Percentiles rank a stretch among this genome's conserved stretches.
phyloP scores from a whole-genome alignment of 53 echinoderm and acorn worm species.

The Patiria pectinifera region DNA sequence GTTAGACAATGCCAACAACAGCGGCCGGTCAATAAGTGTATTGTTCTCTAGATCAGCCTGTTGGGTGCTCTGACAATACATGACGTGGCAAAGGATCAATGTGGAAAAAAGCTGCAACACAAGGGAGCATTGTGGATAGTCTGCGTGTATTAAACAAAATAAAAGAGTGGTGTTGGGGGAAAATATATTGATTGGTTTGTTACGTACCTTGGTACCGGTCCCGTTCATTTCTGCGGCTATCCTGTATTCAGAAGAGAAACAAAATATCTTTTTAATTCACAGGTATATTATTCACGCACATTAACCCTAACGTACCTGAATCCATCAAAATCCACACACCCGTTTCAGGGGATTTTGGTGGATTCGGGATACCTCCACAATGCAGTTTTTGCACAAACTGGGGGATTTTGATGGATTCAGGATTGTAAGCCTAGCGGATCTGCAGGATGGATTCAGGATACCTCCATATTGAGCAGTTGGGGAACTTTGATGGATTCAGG shows the following conservation, averaged over 20 bases:
- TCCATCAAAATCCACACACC: no score
- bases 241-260: slow-evolving; percentile 2
- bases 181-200: slow-evolving; percentile 29
- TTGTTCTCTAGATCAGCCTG: neutral
- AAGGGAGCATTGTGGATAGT: slow-evolving; percentile 4
- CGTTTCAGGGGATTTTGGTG: no score
- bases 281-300: neutral
- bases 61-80: neutral
- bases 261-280: neutral
- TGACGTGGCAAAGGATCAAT: neutral
- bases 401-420: no score
- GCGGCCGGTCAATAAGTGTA: neutral
- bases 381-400: no score
- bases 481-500: no score
- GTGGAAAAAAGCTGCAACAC: neutral
- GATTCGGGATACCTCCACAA: no score
- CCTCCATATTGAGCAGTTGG: no score
- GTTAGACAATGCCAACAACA: neutral
- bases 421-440: no score
- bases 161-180: neutral
- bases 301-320: no score
- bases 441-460: no score
- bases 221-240: slow-evolving; percentile 56
- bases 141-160: neutral
- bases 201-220: slow-evolving; percentile 62